phyloP scores from a whole-genome alignment of 2,113 vertebrate genomes.

The Rhineura floridana region DNA sequence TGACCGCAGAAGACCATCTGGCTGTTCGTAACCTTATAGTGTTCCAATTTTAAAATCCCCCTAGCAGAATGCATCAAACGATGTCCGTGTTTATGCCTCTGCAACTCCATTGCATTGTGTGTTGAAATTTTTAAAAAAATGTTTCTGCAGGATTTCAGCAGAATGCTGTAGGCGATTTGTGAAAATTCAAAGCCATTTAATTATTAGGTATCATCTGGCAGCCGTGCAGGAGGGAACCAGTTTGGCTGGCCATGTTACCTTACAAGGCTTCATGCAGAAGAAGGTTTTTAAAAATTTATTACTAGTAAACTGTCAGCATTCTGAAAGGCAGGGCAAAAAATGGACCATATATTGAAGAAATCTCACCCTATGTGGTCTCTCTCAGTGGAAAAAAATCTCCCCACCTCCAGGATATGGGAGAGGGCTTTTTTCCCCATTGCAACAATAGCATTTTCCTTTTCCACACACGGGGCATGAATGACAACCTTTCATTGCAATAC shows the following conservation, averaged over 20 bases:
- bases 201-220: conserved; percentile 1
- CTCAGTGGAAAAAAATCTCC: background rate
- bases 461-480: background rate
- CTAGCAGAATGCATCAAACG: background rate
- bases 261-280: background rate
- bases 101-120: background rate
- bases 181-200: background rate
- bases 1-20: conserved; percentile 34
- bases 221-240: background rate
- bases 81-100: background rate
- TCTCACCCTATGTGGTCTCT: background rate
- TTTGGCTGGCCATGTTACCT: background rate
- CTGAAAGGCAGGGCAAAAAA: background rate
- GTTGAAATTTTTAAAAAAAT: conserved; percentile 13
- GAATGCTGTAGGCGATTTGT: background rate
- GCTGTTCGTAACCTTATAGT: conserved; percentile 13
- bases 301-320: background rate
- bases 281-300: background rate
- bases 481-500: background rate
- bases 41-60: conserved; percentile 6
- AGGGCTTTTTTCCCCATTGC: background rate
- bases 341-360: background rate
- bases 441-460: background rate
- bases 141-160: background rate
- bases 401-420: no score